These are phyloP conservation scores for Lithophane leautieri DNA, from an alignment of 2,888 invertebrate species.

Conservation along the genomic window DNA sequence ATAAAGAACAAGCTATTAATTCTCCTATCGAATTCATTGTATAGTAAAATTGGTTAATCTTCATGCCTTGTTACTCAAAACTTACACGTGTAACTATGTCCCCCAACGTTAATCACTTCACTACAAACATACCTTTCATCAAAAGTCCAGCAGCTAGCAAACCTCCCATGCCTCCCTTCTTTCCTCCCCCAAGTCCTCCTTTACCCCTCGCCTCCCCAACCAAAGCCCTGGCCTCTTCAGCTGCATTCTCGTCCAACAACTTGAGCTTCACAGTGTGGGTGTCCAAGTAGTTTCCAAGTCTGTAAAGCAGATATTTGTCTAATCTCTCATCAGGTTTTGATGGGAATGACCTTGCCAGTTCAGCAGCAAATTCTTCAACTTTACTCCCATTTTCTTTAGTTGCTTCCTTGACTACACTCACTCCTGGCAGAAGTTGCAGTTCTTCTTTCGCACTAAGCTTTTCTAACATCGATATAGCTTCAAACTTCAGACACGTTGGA, in stretches of 20 bases:
- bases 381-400: constrained; percentile 88
- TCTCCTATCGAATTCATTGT: accelerated
- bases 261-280: constrained; percentile 94
- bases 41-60: accelerated
- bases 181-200: constrained; percentile 87
- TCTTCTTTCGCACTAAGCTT: constrained; percentile 85
- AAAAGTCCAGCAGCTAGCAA: constrained; percentile 90
- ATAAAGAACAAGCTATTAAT: no score
- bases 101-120: constrained; percentile 12
- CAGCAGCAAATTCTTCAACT: constrained; percentile 93
- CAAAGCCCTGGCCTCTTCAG: constrained; percentile 90
- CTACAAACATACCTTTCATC: constrained; percentile 90
- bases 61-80: neutral
- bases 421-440: constrained; percentile 82
- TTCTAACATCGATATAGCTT: constrained; percentile 85
- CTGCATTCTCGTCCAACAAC: constrained; percentile 91
- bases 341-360: constrained; percentile 94
- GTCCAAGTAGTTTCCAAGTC: constrained; percentile 93
- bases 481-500: constrained; percentile 85
- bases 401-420: constrained; percentile 93
- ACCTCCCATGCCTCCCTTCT: constrained; percentile 88
- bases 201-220: constrained; percentile 89
- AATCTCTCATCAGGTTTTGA: constrained; percentile 94
- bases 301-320: constrained; percentile 93
- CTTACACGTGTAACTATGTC: no score